Evolutionary conservation across 2,797 vertebrate genomes (phyloP).

Genomic region (Vipera ursinii): DNA sequence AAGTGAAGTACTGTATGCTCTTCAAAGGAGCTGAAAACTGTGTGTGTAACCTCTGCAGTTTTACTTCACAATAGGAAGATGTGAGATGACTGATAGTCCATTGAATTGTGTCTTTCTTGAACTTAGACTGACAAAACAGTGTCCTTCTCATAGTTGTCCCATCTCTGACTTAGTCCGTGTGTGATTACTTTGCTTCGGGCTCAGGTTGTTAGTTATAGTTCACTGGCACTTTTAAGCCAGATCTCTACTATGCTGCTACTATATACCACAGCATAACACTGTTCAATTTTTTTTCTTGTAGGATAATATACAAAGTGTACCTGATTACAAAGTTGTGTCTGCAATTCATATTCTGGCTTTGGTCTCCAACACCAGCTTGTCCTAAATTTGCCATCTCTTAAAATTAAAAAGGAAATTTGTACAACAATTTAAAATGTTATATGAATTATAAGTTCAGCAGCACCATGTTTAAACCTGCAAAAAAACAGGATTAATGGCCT

Average conservation of each 20-base stretch:
- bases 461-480: background rate
- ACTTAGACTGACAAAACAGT: background rate
- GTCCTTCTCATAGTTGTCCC: too few species aligned
- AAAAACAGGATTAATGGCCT: background rate
- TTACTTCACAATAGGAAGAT: background rate
- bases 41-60: background rate
- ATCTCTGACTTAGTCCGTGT: background rate
- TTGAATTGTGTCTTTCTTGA: background rate
- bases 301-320: background rate
- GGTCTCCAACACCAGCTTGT: background rate
- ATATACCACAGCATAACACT: background rate
- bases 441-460: background rate
- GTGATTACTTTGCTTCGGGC: background rate
- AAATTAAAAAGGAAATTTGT: background rate
- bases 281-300: background rate
- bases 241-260: background rate
- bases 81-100: too few species aligned
- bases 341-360: background rate
- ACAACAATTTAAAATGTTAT: background rate
- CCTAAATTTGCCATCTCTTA: background rate
- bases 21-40: background rate
- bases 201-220: background rate
- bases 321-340: background rate
- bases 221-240: background rate
- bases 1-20: background rate